Base-by-base conservation (phyloP, 2,113 vertebrate species). In the Atractosteus spatula region DNA sequence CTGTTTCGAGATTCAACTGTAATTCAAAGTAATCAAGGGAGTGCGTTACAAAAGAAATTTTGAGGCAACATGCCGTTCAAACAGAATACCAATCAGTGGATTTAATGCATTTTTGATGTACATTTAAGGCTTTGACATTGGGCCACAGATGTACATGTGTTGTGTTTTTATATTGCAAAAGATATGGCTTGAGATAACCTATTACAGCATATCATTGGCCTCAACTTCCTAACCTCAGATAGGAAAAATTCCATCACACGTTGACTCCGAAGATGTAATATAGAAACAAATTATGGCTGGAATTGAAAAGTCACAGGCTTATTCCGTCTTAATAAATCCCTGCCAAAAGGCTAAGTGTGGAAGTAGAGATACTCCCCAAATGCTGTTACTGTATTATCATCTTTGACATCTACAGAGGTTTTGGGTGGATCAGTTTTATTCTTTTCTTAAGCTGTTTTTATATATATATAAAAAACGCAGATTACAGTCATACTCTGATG, bases 251-350 rank as follows among this genome's bases (percentile, higher is more conserved):
- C 94, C 92, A 97, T 98, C 96, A 96, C 94, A 91, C 92, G 92
- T 94, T 95, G 93, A 89, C 91, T 88, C 91, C 71, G 84, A 80
- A 90, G 94, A 94, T 96, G 93, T 90, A 96, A 97, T 98, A 99
- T 94, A 93, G 96, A 97, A 98, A 99, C 96, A 98, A 98, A 99
- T 99, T 97, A 97, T 96, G 94, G 93, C 93, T 85, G 94, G 94
- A 98, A 99, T 97, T 97, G 97, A 96, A 98, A 99, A 99, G 96
- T 97, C 96, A 96, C 93, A 91, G 88, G 90, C 94, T 97, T 96
- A 96, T 98, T 97, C 94, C 89, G 86, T 96, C 94, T 96, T 97
- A 96, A 98, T 99, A 95, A 97, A 96, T 94, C 89, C 87, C 95
- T 95, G 96, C 94, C 94, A 95, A 94, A 92, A 95, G 93, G 94